Evolutionary conservation across 37 sponge, comb jelly and placozoan genomes (phyloP).

Genomic region (Bolinopsis microptera): DNA sequence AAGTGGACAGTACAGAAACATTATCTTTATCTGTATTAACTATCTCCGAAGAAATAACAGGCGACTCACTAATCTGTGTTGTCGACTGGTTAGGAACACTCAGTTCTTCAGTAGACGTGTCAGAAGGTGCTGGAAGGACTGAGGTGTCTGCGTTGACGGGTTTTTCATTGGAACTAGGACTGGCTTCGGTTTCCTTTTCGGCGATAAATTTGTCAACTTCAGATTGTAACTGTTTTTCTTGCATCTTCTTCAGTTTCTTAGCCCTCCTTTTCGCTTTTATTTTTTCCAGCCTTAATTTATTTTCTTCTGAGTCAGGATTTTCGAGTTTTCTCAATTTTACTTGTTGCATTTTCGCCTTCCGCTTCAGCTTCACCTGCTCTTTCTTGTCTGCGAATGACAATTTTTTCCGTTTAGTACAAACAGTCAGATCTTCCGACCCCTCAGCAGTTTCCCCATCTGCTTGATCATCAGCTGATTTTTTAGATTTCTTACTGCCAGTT

Average conservation of each 20-base stretch:
- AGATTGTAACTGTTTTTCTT: constrained; percentile 24
- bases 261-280: constrained; percentile 20
- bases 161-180: too few relatives aligned
- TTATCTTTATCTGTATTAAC: too few relatives aligned
- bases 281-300: background rate
- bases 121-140: too few relatives aligned
- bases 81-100: too few relatives aligned
- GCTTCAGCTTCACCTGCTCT: background rate
- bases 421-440: background rate
- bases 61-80: too few relatives aligned
- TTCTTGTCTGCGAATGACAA: background rate
- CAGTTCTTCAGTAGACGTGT: too few relatives aligned
- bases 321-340: constrained; percentile 9
- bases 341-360: background rate
- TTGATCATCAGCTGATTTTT: background rate
- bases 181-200: too few relatives aligned
- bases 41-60: too few relatives aligned
- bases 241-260: background rate
- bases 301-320: constrained; percentile 34
- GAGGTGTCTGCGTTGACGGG: too few relatives aligned
- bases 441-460: background rate
- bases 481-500: background rate
- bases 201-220: constrained; percentile 13
- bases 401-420: background rate
- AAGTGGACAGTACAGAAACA: too few relatives aligned